phyloP scores from a whole-genome alignment of 2,113 vertebrate species.

The Trichechus manatus region DNA sequence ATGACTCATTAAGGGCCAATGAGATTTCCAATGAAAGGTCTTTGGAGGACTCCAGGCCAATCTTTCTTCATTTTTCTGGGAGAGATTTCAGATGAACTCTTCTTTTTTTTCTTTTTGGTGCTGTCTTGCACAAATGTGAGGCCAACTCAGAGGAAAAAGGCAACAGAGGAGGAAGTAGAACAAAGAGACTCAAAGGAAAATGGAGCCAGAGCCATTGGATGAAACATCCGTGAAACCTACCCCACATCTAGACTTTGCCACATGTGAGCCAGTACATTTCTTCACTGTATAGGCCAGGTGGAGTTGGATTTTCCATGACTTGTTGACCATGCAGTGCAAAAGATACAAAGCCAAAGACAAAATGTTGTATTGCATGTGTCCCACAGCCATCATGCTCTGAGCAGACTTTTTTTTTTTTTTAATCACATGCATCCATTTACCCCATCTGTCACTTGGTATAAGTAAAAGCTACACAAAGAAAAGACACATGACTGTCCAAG shows the following conservation, averaged over 20 bases:
- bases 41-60: background rate
- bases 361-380: background rate
- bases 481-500: constrained; percentile 52
- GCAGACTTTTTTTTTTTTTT: background rate
- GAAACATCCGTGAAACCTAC: background rate
- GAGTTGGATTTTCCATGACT: constrained; percentile 1
- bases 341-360: constrained; percentile 17
- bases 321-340: background rate
- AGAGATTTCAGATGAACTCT: background rate
- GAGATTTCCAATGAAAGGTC: background rate
- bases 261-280: background rate
- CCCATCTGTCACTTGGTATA: constrained; percentile 65
- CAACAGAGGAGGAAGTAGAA: constrained; percentile 30
- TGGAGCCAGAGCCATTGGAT: background rate
- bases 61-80: background rate
- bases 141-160: background rate
- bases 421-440: constrained; percentile 42
- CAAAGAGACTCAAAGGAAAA: constrained; percentile 25
- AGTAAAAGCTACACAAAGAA: constrained; percentile 72
- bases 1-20: background rate
- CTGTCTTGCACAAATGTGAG: background rate
- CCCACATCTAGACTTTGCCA: background rate
- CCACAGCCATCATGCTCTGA: background rate
- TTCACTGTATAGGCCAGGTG: background rate
- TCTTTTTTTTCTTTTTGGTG: constrained; percentile 35